Evolutionary conservation across 2,797 vertebrate genomes (phyloP).

Genomic region (Gymnodraco acuticeps): DNA sequence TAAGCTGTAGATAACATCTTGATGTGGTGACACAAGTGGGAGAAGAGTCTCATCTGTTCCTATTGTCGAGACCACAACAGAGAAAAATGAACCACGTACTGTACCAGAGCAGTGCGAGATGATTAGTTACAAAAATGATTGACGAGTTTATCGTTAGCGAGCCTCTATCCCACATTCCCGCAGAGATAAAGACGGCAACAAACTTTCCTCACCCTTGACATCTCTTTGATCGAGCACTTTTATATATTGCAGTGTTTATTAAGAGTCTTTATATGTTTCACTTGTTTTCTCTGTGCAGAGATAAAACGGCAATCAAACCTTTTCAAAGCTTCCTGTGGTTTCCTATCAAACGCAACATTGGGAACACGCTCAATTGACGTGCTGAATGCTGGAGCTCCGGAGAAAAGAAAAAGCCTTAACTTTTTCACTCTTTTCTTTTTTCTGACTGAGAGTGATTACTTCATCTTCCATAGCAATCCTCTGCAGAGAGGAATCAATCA

Average conservation of each 20-base stretch:
- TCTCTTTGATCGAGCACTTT: slow-evolving; percentile 34
- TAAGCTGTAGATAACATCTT: slow-evolving; percentile 78
- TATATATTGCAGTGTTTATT: slow-evolving; percentile 32
- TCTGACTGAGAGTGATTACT: slow-evolving; percentile 62
- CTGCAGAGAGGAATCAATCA: slow-evolving; percentile 65
- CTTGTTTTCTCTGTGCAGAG: slow-evolving; percentile 17
- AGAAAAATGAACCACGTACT: slow-evolving; percentile 45
- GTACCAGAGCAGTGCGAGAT: slow-evolving; percentile 28
- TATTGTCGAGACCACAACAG: slow-evolving; percentile 49
- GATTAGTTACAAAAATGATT: slow-evolving; percentile 61
- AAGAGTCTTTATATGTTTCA: slow-evolving; percentile 7
- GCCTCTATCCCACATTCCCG: slow-evolving; percentile 7
- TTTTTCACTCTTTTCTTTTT: slow-evolving; percentile 43
- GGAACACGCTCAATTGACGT: slow-evolving; percentile 24
- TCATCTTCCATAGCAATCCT: slow-evolving; percentile 56
- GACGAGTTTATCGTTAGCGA: slow-evolving; percentile 58
- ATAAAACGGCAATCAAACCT: slow-evolving; percentile 39
- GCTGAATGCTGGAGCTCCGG: slow-evolving; percentile 21
- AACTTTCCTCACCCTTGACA: slow-evolving; percentile 28
- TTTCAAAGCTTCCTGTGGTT: slow-evolving; percentile 24
- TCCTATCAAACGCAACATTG: slow-evolving; percentile 27
- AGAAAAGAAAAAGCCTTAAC: slow-evolving; percentile 27
- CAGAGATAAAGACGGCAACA: slow-evolving; percentile 26
- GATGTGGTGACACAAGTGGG: slow-evolving; percentile 72
- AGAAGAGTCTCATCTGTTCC: slow-evolving; percentile 66